Evolutionary conservation across 2,888 invertebrate genomes (phyloP).

Genomic region (Diadegma fenestrale): DNA sequence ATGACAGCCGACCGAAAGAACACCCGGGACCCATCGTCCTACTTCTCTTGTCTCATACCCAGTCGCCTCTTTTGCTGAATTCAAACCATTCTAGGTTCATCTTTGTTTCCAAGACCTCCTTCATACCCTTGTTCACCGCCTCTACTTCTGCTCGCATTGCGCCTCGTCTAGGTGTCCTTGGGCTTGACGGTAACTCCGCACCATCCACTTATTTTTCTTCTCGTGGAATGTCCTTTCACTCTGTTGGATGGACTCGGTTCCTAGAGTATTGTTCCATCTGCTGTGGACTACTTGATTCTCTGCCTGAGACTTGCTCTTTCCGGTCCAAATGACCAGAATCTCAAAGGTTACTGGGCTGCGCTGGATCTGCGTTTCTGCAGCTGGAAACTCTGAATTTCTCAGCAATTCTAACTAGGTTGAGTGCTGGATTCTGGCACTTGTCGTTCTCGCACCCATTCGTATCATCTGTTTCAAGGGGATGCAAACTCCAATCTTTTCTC

Average conservation of each 20-base stretch:
- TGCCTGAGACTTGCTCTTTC: slow-evolving; percentile 7
- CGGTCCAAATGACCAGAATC: slow-evolving; percentile 25
- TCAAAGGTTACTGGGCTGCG: neutral
- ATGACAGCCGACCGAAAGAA: slow-evolving; percentile 74
- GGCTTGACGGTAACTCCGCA: neutral
- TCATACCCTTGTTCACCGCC: slow-evolving; percentile 41
- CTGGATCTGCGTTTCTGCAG: neutral
- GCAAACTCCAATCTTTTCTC: neutral
- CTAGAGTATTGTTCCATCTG: slow-evolving; percentile 5
- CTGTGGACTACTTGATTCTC: neutral
- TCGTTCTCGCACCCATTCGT: neutral
- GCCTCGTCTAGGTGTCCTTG: slow-evolving; percentile 24
- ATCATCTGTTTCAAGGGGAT: neutral
- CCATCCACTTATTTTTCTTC: slow-evolving; percentile 39
- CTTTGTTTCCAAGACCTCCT: slow-evolving; percentile 12
- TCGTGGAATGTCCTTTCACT: slow-evolving; percentile 44
- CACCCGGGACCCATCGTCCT: slow-evolving; percentile 74
- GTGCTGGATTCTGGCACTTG: neutral
- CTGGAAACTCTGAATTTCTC: neutral
- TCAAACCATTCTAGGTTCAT: slow-evolving; percentile 12
- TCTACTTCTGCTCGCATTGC: slow-evolving; percentile 23
- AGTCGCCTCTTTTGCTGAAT: slow-evolving; percentile 31
- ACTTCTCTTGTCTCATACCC: slow-evolving; percentile 73
- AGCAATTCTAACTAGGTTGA: neutral
- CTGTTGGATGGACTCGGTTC: slow-evolving; percentile 28